phyloP scores from a whole-genome alignment of 1,140 invertebrate genomes.

The Drosophila gunungcola region DNA sequence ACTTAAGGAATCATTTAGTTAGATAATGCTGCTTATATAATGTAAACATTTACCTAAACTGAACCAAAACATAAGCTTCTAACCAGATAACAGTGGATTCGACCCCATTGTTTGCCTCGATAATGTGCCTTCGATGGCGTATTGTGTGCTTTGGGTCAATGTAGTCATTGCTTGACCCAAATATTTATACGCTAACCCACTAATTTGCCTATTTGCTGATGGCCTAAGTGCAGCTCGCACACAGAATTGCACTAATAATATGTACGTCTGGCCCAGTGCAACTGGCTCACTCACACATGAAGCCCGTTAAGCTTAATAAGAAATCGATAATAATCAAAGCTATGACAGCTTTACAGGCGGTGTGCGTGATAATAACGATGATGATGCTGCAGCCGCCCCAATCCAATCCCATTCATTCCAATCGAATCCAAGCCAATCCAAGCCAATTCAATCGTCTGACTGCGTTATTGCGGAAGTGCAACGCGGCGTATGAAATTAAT shows the following conservation, averaged over 20 bases:
- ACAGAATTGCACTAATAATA: conserved; percentile 26
- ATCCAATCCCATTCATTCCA: conserved; percentile 1
- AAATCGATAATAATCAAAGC: conserved; percentile 73
- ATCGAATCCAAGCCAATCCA: conserved; percentile 1
- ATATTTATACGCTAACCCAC: conserved; percentile 47
- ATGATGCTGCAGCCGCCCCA: conserved; percentile 13
- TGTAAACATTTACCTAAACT: conserved; percentile 6
- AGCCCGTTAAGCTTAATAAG: conserved; percentile 58
- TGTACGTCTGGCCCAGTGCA: conserved; percentile 8
- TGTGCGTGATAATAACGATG: conserved; percentile 21
- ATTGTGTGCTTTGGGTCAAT: conserved; percentile 21
- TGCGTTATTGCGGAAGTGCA: conserved; percentile 65
- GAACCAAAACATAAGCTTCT: conserved; percentile 4
- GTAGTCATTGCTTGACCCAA: conserved; percentile 47
- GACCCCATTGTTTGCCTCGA: conserved; percentile 27
- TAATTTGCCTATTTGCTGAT: conserved; percentile 50
- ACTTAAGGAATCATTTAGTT: not conserved
- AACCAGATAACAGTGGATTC: conserved; percentile 23
- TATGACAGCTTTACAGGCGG: conserved; percentile 54
- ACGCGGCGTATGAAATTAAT: conserved; percentile 78
- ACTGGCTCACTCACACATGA: conserved; percentile 8
- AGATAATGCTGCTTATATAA: not conserved
- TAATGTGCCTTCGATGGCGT: conserved; percentile 41
- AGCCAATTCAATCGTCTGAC: conserved; percentile 15
- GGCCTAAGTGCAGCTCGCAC: conserved; percentile 31